These are phyloP conservation scores for Aphelinus certus DNA, from an alignment of 1,140 invertebrate species.

Conservation along the genomic window DNA sequence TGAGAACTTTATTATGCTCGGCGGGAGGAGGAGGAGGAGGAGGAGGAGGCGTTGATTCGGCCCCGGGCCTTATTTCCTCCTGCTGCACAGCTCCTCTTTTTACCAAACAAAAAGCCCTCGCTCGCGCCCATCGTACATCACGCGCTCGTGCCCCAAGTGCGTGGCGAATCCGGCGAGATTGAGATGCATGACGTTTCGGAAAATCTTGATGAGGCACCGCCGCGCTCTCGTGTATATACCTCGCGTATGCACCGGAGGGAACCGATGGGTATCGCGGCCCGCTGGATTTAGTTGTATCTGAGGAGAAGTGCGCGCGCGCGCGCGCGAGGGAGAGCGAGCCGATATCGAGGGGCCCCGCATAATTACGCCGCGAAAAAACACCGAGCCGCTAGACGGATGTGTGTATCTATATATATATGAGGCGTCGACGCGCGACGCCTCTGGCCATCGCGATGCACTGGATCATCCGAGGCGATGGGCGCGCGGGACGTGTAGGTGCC, in stretches of 20 bases:
- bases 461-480: too few species aligned
- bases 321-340: not conserved
- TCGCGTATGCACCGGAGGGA: not conserved
- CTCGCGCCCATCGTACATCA: not conserved
- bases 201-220: constrained; percentile 38
- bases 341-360: too few species aligned
- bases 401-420: too few species aligned
- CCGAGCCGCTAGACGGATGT: too few species aligned
- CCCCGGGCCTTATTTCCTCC: not conserved
- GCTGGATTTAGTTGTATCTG: not conserved
- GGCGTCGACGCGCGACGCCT: too few species aligned
- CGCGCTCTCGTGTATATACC: not conserved
- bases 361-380: too few species aligned
- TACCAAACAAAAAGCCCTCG: not conserved
- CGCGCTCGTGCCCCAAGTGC: not conserved
- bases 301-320: not conserved
- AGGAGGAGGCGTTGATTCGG: constrained; percentile 1
- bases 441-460: too few species aligned
- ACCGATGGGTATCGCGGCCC: not conserved
- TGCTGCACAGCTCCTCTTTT: not conserved
- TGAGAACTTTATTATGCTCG: constrained; percentile 32
- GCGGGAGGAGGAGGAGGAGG: not conserved
- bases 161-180: constrained; percentile 39
- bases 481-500: too few species aligned
- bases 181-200: constrained; percentile 44